A percentile compares a stretch with the other conserved stretches of the same genome.
Conservation (phyloP, 2,797 vertebrate genomes). For the Smutsia temminckii region DNA sequence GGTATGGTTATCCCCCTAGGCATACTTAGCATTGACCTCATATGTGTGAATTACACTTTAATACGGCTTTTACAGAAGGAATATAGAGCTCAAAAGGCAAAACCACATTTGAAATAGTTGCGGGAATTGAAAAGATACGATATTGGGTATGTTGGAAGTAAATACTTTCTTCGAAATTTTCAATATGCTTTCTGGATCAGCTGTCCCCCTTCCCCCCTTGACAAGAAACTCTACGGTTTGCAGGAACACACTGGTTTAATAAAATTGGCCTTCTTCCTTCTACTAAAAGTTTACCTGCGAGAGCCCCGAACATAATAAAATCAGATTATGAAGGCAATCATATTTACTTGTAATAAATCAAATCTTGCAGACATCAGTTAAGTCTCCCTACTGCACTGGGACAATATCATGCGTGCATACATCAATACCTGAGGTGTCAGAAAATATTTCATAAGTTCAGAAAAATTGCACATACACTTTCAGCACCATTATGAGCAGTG, state of each 20-base stretch:
- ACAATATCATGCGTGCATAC: constrained; percentile 88
- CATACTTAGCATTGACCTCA: constrained; percentile 50
- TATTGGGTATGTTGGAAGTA: constrained; percentile 57
- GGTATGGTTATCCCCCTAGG: not conserved
- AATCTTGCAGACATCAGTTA: constrained; percentile 90
- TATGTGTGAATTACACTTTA: constrained; percentile 63
- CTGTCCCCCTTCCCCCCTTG: not conserved
- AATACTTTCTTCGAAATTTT: constrained; percentile 62
- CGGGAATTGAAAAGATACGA: constrained; percentile 71
- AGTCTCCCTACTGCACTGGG: constrained; percentile 86
- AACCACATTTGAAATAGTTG: constrained; percentile 64
- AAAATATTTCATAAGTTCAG: constrained; percentile 89
- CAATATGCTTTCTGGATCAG: constrained; percentile 61
- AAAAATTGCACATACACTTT: constrained; percentile 84
- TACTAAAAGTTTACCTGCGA: constrained; percentile 95
- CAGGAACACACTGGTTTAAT: constrained; percentile 91
- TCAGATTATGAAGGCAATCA: constrained; percentile 97
- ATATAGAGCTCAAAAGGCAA: constrained; percentile 50
- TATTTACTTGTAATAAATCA: constrained; percentile 98
- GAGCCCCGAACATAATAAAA: constrained; percentile 98
- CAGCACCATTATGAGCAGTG: constrained; percentile 86
- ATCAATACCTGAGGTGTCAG: constrained; percentile 88
- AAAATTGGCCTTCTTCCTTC: constrained; percentile 92
- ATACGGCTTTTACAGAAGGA: constrained; percentile 57
- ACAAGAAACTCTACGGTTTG: constrained; percentile 83